Conservation (phyloP, 2,888 invertebrate species). For the Ceraclea dissimilis region DNA sequence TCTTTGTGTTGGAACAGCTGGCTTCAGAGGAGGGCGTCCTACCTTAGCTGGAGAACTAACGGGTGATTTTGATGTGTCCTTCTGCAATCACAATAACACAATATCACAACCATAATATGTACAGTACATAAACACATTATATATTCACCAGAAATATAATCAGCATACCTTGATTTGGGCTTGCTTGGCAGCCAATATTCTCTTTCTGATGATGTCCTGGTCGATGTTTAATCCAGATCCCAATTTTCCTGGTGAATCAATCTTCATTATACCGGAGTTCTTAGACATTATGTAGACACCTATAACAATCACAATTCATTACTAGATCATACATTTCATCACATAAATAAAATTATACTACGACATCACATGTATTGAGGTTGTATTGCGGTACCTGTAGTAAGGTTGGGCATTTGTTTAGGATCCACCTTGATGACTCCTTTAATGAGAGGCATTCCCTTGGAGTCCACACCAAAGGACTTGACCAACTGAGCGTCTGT, state of each 20-base stretch:
- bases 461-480: conserved; percentile 44
- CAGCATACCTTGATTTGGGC: no score
- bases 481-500: conserved; percentile 48
- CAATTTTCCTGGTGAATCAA: conserved; percentile 55
- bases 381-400: no score
- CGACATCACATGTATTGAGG: no score
- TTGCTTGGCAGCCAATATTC: conserved; percentile 47
- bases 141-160: no score
- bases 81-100: no score
- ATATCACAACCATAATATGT: no score
- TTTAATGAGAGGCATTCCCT: conserved; percentile 52
- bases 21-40: conserved; percentile 15
- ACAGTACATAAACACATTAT: no score
- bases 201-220: conserved; percentile 45
- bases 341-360: no score
- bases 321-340: not conserved
- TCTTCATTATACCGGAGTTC: conserved; percentile 66
- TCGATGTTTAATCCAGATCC: conserved; percentile 46
- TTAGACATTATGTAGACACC: conserved; percentile 73
- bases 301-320: conserved; percentile 30
- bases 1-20: conserved; percentile 12
- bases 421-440: conserved; percentile 69
- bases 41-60: not conserved
- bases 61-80: not conserved
- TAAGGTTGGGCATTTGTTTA: conserved; percentile 58